Evolutionary conservation across 2,888 invertebrate species (phyloP), one percentile per base, ranked within the genome.

Genomic region (Perizoma flavofasciatum): DNA sequence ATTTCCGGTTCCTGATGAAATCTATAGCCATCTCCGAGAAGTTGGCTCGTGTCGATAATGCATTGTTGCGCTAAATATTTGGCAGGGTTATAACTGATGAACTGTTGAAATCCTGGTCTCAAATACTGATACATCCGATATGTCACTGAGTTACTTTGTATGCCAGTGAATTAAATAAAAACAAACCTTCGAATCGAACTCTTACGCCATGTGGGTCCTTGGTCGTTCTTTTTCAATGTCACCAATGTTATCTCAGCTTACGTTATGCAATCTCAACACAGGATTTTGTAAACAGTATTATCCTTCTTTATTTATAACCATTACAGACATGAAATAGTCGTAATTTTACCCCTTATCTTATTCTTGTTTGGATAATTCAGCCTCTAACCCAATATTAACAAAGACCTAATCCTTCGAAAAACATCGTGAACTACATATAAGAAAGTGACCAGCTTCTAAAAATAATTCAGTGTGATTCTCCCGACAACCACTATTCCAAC

Each of bases 311-410:
- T 73, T 81, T 81, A 85, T 83, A 80, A 74, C 77, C 76, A 69
- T 66, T 69, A 22, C 77, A 74, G 75, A 79, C 79, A 79, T 37
- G 44, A 75, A 83, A 81, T 71, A 75, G 78, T 79, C 76, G 72
- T 82, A 83, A 76, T 79, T 84, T 78, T 65, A 68, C 65, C 61
- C 69, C 70, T 83, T 85, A 87, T 87, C 83, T 73, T 79, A 85
- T 83, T 81, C 82, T 77, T 83, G 83, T 85, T 82, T 82, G 79
- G 72, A 81, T 75, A 80, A 73, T 75, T 73, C 70, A 75, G 69
- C 71, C 65, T 75, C 77, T 77, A 75, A 74, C 77, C 85, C 71
- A 85, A 83, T 82, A 83, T 82, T 82, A 83, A 78, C 81, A 63
- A 60, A 56, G 48, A 61, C 71, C 71, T 83, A 83, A 83, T 75